Base-by-base conservation (phyloP, 2,113 vertebrate species). In the Narcine bancroftii region DNA sequence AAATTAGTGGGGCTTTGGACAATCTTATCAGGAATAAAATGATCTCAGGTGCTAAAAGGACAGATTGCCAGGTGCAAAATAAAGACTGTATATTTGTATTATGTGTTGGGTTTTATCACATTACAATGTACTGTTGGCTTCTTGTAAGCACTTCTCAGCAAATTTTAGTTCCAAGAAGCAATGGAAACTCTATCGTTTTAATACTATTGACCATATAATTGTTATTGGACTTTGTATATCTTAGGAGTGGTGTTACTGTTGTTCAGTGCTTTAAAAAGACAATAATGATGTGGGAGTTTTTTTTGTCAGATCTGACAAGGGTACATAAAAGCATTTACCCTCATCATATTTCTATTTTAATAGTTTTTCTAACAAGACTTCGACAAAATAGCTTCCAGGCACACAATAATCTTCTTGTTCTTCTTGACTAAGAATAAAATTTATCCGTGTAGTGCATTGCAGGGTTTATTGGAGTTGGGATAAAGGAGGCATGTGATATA, bases 221-320 rank as follows among this genome's bases (percentile, higher is more conserved):
- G 92, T 93, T 93, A 92, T 94, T 71, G 89, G 93, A 77, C 72
- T 92, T 75, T 92, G 93, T 92, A 50, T 79, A 75, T 73, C 63
- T 63, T 92, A 92, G 92, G 93, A 94, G 92, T 95, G 93, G 91
- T 93, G 93, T 95, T 95, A 93, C 94, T 93, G 93, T 94, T 93
- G 93, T 92, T 93, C 92, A 92, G 29, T 89, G 92, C 42, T 79
- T 93, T 93, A 93, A 29, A 76, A 94, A 95, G 93, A 93, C 92
- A 69, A 29, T 94, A 94, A 95, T 94, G 94, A 94, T 92, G 53
- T 93, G 71, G 93, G 93, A 10, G 10, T 93, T 93, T 81, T 93
- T 81, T 92, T 39, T 26, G 87, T 87, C 93, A 89, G 60, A 93
- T 92, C 92, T 47, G 89, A 93, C 76, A 79, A 65, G 39, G 92